Base-by-base conservation (phyloP, 2,888 invertebrate species). In the Xanthia togata region DNA sequence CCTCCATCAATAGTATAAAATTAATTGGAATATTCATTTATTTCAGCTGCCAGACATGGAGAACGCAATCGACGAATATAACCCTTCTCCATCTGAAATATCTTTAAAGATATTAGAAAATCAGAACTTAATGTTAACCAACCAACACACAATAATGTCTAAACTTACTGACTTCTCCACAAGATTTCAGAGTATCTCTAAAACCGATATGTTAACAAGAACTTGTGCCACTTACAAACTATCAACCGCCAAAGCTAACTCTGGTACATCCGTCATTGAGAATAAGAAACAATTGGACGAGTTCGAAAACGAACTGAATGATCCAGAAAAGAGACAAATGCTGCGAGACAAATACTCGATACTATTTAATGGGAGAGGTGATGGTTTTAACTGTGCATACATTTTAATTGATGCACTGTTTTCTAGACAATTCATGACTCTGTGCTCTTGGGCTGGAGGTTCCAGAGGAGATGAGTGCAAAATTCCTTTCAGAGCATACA, bases 361-460 rank as follows among this genome's bases (percentile, higher is more conserved):
- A 77, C 23, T 68, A 20, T 77, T 78, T 47, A 68, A 77, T 68
- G 55, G 62, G 1, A 78, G 62, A 69, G 68, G 55, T 1, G 17
- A 41, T 20, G 77, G 47, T 20, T 14, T 11, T 41, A 77, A 55
- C 23, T 62, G 62, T 47, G 62, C 55, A 3, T 77, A 77, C 31
- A 20, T 77, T 50, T 77, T 77, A 31, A n/a, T 77, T 12, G 77
- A 77, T 4, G n/a, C 38, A 6, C 14, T 77, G 20, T 77, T 77
- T 41, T 77, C 78, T 41, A 63, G 77, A 69, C 1, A 69, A 55
- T 77, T 77, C 44, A 26, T 77, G 62, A 69, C 78, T 17, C 44
- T 4, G 11, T 77, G 78, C 47, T 77, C 77, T 38, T 77, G 77
- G 77, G n/a, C 78, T 20, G 77, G 77, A 23, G 77, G 77, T 0